Conservation (phyloP, 2,797 vertebrate species). For the Thripadectes ignobilis region DNA sequence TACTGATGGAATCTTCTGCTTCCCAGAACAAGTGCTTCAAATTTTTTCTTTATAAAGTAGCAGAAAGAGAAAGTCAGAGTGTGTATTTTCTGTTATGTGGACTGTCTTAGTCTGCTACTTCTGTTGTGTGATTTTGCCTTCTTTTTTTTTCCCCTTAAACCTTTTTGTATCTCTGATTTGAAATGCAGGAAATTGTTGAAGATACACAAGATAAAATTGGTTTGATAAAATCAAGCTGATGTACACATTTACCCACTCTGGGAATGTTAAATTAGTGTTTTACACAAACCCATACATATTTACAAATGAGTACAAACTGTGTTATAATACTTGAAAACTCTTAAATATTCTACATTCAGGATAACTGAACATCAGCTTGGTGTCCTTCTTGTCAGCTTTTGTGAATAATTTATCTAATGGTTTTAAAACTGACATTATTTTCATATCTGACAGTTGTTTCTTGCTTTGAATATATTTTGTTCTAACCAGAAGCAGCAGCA, state of each 20-base stretch:
- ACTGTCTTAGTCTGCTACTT: neutral
- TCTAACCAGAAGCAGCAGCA: slow-evolving; percentile 33
- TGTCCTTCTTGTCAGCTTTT: slow-evolving; percentile 66
- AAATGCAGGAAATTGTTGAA: slow-evolving; percentile 38
- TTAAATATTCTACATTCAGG: slow-evolving; percentile 56
- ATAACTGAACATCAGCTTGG: slow-evolving; percentile 30
- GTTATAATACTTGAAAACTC: slow-evolving; percentile 63
- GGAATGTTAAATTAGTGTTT: slow-evolving; percentile 69
- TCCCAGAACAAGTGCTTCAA: slow-evolving; percentile 4
- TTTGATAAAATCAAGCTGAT: slow-evolving; percentile 64
- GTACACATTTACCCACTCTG: slow-evolving; percentile 32
- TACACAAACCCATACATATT: slow-evolving; percentile 60
- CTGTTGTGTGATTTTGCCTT: neutral
- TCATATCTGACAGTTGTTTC: slow-evolving; percentile 61
- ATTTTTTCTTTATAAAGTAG: neutral
- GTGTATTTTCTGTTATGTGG: neutral
- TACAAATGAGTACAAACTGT: slow-evolving; percentile 66
- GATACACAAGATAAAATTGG: slow-evolving; percentile 42
- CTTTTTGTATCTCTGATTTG: slow-evolving; percentile 20
- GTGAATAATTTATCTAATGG: slow-evolving; percentile 69
- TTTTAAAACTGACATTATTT: slow-evolving; percentile 64
- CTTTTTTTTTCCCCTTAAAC: neutral
- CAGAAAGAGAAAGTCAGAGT: neutral
- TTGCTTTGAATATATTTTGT: slow-evolving; percentile 60
- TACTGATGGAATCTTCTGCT: neutral